phyloP scores from a whole-genome alignment of 2,113 vertebrate species.

The Rhagologus leucostigma region DNA sequence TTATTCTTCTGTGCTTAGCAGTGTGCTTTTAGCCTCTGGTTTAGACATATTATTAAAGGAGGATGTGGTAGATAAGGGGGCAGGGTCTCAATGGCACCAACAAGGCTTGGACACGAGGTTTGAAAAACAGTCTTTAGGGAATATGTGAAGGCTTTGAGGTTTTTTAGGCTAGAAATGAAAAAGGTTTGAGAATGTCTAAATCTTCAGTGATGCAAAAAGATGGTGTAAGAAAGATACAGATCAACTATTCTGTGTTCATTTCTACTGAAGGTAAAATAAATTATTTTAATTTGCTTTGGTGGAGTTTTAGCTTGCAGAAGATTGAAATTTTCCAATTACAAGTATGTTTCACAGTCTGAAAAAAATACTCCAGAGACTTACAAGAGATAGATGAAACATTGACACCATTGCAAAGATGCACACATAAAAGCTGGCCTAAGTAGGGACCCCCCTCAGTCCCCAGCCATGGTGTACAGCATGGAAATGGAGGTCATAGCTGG shows the following conservation, averaged over 20 bases:
- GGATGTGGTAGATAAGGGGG: neutral
- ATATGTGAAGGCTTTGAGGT: neutral
- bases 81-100: neutral
- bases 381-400: neutral
- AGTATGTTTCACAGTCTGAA: neutral
- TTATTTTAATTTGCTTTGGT: neutral
- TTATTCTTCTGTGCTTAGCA: neutral
- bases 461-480: neutral
- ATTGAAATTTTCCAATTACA: neutral
- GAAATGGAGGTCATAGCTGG: neutral
- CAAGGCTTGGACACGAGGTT: neutral
- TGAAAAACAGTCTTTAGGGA: neutral
- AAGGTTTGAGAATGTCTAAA: neutral
- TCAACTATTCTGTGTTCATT: neutral
- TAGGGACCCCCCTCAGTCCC: neutral
- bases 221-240: neutral
- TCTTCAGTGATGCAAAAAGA: neutral
- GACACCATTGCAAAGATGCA: neutral
- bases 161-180: neutral
- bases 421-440: neutral
- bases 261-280: neutral
- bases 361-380: neutral
- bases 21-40: neutral
- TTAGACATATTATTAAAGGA: neutral
- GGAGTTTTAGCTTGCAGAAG: neutral